Evolutionary conservation across 1,140 invertebrate genomes (phyloP), one percentile per base, ranked within the genome.

Genomic region (Belonocnema kinseyi): DNA sequence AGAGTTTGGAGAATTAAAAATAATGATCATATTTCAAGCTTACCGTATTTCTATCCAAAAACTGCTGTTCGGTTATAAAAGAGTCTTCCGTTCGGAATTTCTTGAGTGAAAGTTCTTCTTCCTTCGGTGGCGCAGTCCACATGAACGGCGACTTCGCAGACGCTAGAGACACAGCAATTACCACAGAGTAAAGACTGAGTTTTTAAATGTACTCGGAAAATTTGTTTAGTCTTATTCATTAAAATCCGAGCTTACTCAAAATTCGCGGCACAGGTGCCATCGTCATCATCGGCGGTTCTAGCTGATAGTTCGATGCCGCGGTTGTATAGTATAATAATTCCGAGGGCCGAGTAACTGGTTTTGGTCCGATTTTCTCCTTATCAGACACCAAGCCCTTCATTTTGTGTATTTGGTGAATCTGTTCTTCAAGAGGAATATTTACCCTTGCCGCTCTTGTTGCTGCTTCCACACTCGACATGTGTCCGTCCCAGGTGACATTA

Each of bases 401-500:
- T 93, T 97, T 98, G 88, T 99, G 98, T 86, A 99, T 99, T 89
- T 98, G 97, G 90, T 98, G 97, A 86, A 99, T 99, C 91, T 99
- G 98, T 81, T 99, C 98, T 88, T 99, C 98, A 17, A 99, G 93
- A 2, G 98, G 98, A 78, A 99, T 98, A 88, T 98, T 98, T 0
- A 98, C 97, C 52, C 98, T 92, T 0, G 98, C 98, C 14, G 97
- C 97, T 71, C 97, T 90, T 0, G 97, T 97, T 0, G 97, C 97
- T 0, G 97, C 96, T 92, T 99, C 97, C 83, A 98, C 95, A 87
- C 96, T 97, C 1, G 97, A 97, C 0, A 97, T 98, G 88, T 99
- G 98, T n/a, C 98, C 98, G 91, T 99, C 98, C 98, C 98, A 99
- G 21, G 97, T 98, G 2, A 98, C 97, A 83, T 96, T 97, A 86